Base-by-base conservation (phyloP, 2,888 invertebrate species). In the Adelphocoris suturalis region DNA sequence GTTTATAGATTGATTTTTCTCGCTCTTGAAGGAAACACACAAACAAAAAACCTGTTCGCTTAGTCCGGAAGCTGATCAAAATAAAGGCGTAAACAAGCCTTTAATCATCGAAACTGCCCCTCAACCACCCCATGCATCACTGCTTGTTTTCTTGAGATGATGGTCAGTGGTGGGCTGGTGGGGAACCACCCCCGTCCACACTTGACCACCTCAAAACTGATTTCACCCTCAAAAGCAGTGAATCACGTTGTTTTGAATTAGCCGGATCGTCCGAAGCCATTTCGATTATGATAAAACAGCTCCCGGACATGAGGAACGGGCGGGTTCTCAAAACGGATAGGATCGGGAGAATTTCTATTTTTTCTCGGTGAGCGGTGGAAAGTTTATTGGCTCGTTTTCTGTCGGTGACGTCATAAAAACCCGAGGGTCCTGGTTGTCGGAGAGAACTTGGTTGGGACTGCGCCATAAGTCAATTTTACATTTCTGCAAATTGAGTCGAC, bases 121-220 rank as follows among this genome's bases (percentile, higher is more conserved):
- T 13, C 16, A 3, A 9, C 9, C 52, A 2, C 52, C 52, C 19
- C 19, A 61, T 61, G 61, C 19, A 61, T 61, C 61, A 61, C 19
- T 2, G 61, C 61, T 61, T 61, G 61, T 61, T 61, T 61, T 61
- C 61, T 61, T 61, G 61, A 61, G 61, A 61, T 52, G 52, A 52
- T 52, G 52, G 52, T 52, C 52, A 52, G 52, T 52, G 52, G 52
- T 11, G 5, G 37, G 37, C 37, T 2, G 7, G 37, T 7, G 2
- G 37, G 37, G 37, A 7, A 37, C 37, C 37, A n/a, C 37, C 37
- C 37, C 37, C 7, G 37, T 37, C 37, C 37, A 37, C 37, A 37
- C 37, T 37, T 37, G 37, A 52, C 16, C 52, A 13, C 52, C 52
- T 52, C 52, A 52, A 52, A 52, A 52, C 12, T 3, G 16, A 52